Evolutionary conservation across 1,140 invertebrate species (phyloP).

Genomic region (fruit fly (Drosophila melanogaster)): DNA sequence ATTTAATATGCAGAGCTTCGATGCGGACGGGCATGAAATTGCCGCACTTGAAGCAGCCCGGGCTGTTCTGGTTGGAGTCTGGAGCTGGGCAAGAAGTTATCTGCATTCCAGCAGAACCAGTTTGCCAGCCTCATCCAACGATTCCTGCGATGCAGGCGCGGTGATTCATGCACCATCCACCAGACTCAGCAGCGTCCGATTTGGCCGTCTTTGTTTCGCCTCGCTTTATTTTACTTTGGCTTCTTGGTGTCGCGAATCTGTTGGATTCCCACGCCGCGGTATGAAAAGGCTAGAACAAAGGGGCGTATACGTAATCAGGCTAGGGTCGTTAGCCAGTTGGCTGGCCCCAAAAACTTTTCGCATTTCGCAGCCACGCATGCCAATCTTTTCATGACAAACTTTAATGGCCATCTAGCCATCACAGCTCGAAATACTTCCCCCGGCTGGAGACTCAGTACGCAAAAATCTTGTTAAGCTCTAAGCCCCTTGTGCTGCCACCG

Average conservation of each 20-base stretch:
- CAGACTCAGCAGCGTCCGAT: conserved; percentile 74
- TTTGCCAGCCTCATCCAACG: conserved; percentile 29
- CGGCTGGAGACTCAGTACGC: conserved; percentile 24
- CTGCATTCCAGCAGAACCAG: conserved; percentile 70
- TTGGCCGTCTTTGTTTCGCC: conserved; percentile 48
- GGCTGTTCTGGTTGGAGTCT: conserved; percentile 9
- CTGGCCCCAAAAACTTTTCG: conserved; percentile 55
- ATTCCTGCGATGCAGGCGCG: conserved; percentile 47
- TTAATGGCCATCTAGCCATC: conserved; percentile 47
- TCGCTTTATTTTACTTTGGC: conserved; percentile 14
- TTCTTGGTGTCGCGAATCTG: conserved; percentile 57
- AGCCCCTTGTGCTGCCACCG: conserved; percentile 31
- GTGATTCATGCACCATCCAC: conserved; percentile 72
- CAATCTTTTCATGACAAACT: conserved; percentile 57
- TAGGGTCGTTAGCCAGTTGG: conserved; percentile 71
- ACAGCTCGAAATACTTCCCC: conserved; percentile 20
- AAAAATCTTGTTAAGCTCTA: conserved; percentile 63
- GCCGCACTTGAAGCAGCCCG: conserved; percentile 53
- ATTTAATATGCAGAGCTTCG: conserved; percentile 73
- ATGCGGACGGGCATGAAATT: conserved; percentile 59
- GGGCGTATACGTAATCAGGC: conserved; percentile 78
- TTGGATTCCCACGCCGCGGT: conserved; percentile 23
- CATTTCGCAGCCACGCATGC: conserved; percentile 59
- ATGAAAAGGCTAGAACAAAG: conserved; percentile 31
- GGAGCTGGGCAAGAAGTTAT: conserved; percentile 57